phyloP scores from a whole-genome alignment of 2,797 vertebrate species.

The Crypturellus tataupa region DNA sequence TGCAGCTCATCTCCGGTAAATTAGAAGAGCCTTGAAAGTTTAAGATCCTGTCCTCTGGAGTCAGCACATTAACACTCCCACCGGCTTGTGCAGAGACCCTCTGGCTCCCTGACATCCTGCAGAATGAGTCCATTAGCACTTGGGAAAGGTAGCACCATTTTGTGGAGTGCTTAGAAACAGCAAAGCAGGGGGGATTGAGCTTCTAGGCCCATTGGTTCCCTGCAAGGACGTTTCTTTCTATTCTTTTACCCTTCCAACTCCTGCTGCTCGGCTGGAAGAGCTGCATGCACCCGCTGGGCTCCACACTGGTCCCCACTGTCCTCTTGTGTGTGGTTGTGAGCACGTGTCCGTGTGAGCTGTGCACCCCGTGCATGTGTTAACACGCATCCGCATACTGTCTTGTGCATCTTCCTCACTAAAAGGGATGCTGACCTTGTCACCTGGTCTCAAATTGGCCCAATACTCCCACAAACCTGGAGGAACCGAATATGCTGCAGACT shows the following conservation, averaged over 20 bases:
- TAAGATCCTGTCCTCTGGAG: background rate
- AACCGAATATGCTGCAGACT: background rate
- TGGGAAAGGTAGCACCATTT: background rate
- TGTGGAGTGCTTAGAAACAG: background rate
- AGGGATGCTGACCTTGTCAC: background rate
- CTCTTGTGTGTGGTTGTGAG: no score
- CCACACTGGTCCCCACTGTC: background rate
- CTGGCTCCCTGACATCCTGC: background rate
- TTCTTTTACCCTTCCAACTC: background rate
- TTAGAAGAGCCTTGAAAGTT: background rate
- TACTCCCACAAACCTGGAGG: background rate
- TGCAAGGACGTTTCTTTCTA: background rate
- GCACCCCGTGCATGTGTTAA: accelerated
- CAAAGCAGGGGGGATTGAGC: background rate
- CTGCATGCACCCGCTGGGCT: background rate
- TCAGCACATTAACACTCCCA: background rate
- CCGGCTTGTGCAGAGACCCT: background rate
- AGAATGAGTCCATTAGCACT: background rate
- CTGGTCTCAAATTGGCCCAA: background rate
- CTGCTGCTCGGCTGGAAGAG: background rate
- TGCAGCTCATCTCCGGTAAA: background rate
- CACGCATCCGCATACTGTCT: background rate
- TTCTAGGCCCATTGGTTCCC: background rate
- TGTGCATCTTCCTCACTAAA: background rate
- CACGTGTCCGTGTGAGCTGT: accelerated